A percentile compares a stretch with the other conserved stretches of the same genome.
phyloP scores from a whole-genome alignment of 2,113 vertebrate species.

The Pungitius pungitius region DNA sequence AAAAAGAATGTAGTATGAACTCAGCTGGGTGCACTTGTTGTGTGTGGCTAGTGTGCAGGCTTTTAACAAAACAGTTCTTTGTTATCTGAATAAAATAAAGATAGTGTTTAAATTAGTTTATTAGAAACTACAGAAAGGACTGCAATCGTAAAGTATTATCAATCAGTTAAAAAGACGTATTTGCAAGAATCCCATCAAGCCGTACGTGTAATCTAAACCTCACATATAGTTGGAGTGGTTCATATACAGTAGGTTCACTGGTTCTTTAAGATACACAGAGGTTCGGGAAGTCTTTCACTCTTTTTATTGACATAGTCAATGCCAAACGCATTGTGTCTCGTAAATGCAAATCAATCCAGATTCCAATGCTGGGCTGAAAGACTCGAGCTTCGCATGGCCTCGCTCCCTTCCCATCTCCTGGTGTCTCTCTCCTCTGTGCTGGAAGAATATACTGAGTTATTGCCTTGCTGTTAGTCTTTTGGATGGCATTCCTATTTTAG shows the following conservation, averaged over 20 bases:
- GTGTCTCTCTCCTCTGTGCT: slow-evolving; percentile 47
- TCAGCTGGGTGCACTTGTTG: not conserved
- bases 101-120: not conserved
- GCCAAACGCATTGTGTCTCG: slow-evolving; percentile 51
- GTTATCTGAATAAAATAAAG: not conserved
- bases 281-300: slow-evolving; percentile 52
- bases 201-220: slow-evolving; percentile 49
- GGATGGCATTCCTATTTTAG: slow-evolving; percentile 72
- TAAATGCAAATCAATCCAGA: slow-evolving; percentile 49
- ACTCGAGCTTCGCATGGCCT: slow-evolving; percentile 58
- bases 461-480: slow-evolving; percentile 72
- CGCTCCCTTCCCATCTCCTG: slow-evolving; percentile 42
- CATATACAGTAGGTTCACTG: slow-evolving; percentile 39
- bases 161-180: slow-evolving; percentile 2
- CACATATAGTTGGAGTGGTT: slow-evolving; percentile 26
- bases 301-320: slow-evolving; percentile 60
- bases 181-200: slow-evolving; percentile 41
- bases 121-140: not conserved
- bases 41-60: not conserved
- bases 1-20: not conserved
- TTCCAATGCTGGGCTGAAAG: slow-evolving; percentile 59
- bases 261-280: slow-evolving; percentile 33
- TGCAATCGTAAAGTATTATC: slow-evolving; percentile 4
- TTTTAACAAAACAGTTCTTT: not conserved
- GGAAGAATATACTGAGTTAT: slow-evolving; percentile 74